A percentile compares a stretch with the other conserved stretches of the same genome.
These are phyloP conservation scores for Eulemur albifrons DNA, from an alignment of 2,797 vertebrate genomes.

Conservation along the genomic window DNA sequence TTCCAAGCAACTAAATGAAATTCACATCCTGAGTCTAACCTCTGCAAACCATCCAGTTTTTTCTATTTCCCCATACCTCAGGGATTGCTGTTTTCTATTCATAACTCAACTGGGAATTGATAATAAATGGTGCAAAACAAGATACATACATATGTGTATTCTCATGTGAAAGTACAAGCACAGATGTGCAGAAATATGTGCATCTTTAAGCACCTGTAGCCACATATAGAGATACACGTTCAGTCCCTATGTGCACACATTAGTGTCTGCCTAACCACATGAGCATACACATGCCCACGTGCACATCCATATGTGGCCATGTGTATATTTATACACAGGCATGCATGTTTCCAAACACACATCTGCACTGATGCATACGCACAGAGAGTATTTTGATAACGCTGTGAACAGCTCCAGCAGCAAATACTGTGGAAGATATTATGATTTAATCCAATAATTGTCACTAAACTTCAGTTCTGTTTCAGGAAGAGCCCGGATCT, in stretches of 20 bases:
- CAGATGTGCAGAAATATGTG: not conserved
- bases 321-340: slow-evolving; percentile 41
- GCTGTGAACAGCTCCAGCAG: slow-evolving; percentile 63
- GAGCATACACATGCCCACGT: not conserved
- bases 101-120: not conserved
- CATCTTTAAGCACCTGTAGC: not conserved
- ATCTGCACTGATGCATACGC: slow-evolving; percentile 33
- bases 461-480: slow-evolving; percentile 24
- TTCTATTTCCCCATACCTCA: not conserved
- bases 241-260: not conserved
- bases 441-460: slow-evolving; percentile 34
- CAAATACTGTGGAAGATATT: slow-evolving; percentile 29
- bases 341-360: slow-evolving; percentile 63
- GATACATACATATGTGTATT: not conserved
- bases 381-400: slow-evolving; percentile 68
- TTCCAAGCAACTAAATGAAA: not conserved
- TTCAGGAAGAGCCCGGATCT: not conserved
- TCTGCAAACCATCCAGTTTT: not conserved
- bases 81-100: not conserved
- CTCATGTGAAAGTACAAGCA: not conserved
- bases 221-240: not conserved
- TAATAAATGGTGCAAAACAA: not conserved
- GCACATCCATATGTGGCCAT: slow-evolving; percentile 45
- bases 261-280: not conserved
- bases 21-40: not conserved